phyloP scores from a whole-genome alignment of 2,113 vertebrate species.

The Melanerpes aurifrons region DNA sequence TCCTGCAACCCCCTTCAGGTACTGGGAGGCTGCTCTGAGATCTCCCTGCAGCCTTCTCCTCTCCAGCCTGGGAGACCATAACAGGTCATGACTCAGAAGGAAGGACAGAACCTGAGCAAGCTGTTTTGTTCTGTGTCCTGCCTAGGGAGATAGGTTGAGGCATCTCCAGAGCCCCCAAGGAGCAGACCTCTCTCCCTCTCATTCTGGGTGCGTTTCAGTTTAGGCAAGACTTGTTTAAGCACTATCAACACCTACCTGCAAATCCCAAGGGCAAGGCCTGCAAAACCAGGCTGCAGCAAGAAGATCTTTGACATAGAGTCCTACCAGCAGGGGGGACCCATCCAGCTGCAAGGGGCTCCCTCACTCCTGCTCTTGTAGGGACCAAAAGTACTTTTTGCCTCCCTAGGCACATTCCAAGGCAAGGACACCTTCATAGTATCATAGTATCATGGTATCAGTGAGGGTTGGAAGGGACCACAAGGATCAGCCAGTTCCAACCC shows the following conservation, averaged over 20 bases:
- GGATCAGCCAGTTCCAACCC: too few species aligned
- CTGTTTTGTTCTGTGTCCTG: neutral
- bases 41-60: too few species aligned
- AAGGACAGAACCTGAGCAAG: neutral
- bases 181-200: neutral
- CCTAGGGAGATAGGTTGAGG: neutral
- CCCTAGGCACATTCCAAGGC: neutral
- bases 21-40: too few species aligned
- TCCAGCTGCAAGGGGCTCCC: neutral
- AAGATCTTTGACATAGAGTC: neutral
- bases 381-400: neutral
- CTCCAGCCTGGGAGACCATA: too few species aligned
- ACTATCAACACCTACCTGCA: neutral
- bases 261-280: neutral
- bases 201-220: neutral
- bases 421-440: neutral
- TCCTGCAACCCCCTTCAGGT: too few species aligned
- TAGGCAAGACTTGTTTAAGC: neutral
- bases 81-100: too few species aligned
- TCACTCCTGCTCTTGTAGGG: neutral
- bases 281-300: neutral
- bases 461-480: too few species aligned
- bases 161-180: neutral
- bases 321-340: neutral
- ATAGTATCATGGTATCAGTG: too few species aligned